Conservation (phyloP, 37 sponge, comb jelly and placozoan genomes). For the Spongilla lacustris region DNA sequence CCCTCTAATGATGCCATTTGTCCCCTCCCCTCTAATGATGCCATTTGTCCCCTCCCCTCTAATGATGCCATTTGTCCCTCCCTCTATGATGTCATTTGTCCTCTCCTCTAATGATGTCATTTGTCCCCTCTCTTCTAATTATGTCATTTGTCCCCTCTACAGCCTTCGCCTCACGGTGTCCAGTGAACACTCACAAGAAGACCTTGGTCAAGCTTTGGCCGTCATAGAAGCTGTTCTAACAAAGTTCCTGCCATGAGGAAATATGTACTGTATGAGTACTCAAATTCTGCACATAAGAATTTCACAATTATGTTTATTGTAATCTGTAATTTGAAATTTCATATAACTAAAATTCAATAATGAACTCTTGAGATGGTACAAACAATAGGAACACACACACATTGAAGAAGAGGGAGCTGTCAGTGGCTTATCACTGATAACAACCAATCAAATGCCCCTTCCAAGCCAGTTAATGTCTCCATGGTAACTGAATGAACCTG, state of each 20-base stretch:
- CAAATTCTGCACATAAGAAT: conserved; percentile 2
- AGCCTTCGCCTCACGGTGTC: conserved; percentile 72
- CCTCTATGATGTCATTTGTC: too few species aligned
- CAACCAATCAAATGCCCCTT: conserved; percentile 49
- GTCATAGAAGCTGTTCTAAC: conserved; percentile 62
- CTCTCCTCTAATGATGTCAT: not conserved
- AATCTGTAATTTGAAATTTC: not conserved
- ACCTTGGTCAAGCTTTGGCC: conserved; percentile 49
- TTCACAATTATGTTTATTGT: not conserved
- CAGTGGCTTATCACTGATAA: conserved; percentile 1
- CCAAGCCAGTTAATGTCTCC: not conserved
- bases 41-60: too few species aligned
- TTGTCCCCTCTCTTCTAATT: too few species aligned
- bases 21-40: too few species aligned
- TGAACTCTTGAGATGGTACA: too few species aligned
- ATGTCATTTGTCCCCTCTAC: not conserved
- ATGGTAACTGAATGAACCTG: conserved; percentile 34
- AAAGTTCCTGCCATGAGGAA: not conserved
- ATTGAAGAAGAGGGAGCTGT: too few species aligned
- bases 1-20: not conserved
- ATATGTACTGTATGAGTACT: not conserved
- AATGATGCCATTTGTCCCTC: not conserved
- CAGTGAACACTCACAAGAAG: conserved; percentile 54
- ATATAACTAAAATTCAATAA: not conserved
- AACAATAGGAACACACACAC: too few species aligned